A percentile compares a stretch with the other conserved stretches of the same genome.
Conservation (phyloP, 2,888 invertebrate genomes). For the Halocaridina rubra region DNA sequence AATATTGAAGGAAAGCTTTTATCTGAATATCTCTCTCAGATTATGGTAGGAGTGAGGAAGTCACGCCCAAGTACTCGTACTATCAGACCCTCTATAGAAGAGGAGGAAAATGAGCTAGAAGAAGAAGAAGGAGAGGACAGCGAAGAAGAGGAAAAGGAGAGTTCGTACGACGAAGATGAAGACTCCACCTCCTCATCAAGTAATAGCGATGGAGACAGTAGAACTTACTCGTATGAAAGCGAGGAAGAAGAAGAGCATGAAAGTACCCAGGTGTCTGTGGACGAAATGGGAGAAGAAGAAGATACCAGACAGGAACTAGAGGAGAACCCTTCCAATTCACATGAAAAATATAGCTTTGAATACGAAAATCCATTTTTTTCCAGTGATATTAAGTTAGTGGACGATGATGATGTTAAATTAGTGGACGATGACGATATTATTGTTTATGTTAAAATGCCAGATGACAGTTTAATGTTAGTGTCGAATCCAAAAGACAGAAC, state of each 20-base stretch:
- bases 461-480: constrained; percentile 20
- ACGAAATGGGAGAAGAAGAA: background rate
- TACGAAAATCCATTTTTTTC: too few species aligned
- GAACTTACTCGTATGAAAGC: too few species aligned
- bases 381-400: too few species aligned
- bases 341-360: too few species aligned
- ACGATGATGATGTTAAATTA: background rate
- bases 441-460: constrained; percentile 44
- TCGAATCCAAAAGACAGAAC: constrained; percentile 9
- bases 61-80: too few species aligned
- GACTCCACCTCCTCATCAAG: too few species aligned
- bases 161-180: too few species aligned
- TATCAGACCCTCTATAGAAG: too few species aligned
- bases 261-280: background rate
- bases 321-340: too few species aligned
- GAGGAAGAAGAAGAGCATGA: background rate
- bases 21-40: constrained; percentile 23
- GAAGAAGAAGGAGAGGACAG: background rate
- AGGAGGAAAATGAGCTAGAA: background rate
- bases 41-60: constrained; percentile 22
- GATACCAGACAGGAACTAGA: too few species aligned
- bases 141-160: background rate
- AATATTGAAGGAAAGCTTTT: constrained; percentile 38
- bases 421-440: constrained; percentile 20
- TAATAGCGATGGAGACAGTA: too few species aligned